Conservation (phyloP, 2,888 invertebrate genomes). For the Choreutis nemorana region DNA sequence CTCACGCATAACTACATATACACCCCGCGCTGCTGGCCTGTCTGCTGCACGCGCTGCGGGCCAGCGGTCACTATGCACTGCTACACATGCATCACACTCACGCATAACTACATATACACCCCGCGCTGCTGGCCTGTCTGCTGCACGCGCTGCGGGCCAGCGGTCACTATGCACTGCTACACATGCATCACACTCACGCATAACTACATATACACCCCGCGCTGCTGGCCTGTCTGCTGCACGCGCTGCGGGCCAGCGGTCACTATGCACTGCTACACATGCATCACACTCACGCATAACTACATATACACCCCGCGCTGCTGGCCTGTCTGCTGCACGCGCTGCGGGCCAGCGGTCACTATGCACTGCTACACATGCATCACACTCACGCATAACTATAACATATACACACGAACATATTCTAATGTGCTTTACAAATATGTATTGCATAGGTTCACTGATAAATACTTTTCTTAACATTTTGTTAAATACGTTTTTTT, state of each 20-base stretch:
- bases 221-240: slow-evolving; percentile 77
- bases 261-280: slow-evolving; percentile 3
- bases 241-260: slow-evolving; percentile 86
- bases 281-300: slow-evolving; percentile 4
- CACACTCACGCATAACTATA: slow-evolving; percentile 3
- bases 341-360: slow-evolving; percentile 78
- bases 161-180: slow-evolving; percentile 47
- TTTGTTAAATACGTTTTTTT: too few relatives aligned
- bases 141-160: slow-evolving; percentile 86
- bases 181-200: slow-evolving; percentile 4
- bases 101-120: too few relatives aligned
- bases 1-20: too few relatives aligned
- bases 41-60: slow-evolving; percentile 82
- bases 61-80: slow-evolving; percentile 68
- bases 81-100: slow-evolving; percentile 4
- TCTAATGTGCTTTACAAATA: too few relatives aligned
- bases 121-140: slow-evolving; percentile 71
- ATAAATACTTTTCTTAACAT: too few relatives aligned
- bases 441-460: too few relatives aligned
- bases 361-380: slow-evolving; percentile 4
- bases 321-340: slow-evolving; percentile 86
- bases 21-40: slow-evolving; percentile 67
- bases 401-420: too few relatives aligned
- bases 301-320: background rate
- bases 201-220: background rate